These are phyloP conservation scores for Drosophila bipectinata DNA, from an alignment of 1,140 invertebrate genomes.

Conservation along the genomic window DNA sequence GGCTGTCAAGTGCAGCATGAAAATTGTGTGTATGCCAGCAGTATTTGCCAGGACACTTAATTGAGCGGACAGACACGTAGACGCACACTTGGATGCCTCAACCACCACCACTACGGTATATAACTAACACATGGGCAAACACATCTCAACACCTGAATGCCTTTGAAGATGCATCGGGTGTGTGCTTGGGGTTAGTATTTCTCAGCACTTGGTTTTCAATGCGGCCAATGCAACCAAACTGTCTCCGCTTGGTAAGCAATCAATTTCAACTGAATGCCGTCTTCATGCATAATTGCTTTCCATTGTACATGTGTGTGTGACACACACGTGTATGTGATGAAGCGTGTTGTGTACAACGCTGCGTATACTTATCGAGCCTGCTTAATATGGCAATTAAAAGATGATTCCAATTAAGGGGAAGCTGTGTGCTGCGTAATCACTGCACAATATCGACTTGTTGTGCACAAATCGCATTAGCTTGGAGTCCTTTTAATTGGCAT, in stretches of 20 bases:
- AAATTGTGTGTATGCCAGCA: slow-evolving; percentile 42
- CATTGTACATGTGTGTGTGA: slow-evolving; percentile 22
- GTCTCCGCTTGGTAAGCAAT: slow-evolving; percentile 59
- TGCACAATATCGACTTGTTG: slow-evolving; percentile 48
- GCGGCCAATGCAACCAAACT: slow-evolving; percentile 22
- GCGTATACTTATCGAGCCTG: slow-evolving; percentile 59
- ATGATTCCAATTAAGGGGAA: slow-evolving; percentile 71
- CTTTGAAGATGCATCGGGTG: slow-evolving; percentile 34
- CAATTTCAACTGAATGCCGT: slow-evolving; percentile 72
- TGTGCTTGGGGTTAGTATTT: slow-evolving; percentile 30
- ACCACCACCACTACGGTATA: not conserved
- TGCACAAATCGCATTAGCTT: slow-evolving; percentile 54
- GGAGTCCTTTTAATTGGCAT: slow-evolving; percentile 53
- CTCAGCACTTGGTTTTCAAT: slow-evolving; percentile 27
- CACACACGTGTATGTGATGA: not conserved
- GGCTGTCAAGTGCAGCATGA: slow-evolving; percentile 37
- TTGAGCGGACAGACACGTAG: slow-evolving; percentile 51
- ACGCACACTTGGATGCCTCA: slow-evolving; percentile 10
- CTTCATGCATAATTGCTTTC: slow-evolving; percentile 73
- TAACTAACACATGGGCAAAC: slow-evolving; percentile 21
- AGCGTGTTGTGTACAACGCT: slow-evolving; percentile 24
- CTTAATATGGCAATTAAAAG: slow-evolving; percentile 78
- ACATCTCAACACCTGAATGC: slow-evolving; percentile 62
- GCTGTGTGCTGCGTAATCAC: slow-evolving; percentile 41
- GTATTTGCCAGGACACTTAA: slow-evolving; percentile 56